Conservation (phyloP, 2,888 invertebrate genomes). For the Lasioglossum lativentre region DNA sequence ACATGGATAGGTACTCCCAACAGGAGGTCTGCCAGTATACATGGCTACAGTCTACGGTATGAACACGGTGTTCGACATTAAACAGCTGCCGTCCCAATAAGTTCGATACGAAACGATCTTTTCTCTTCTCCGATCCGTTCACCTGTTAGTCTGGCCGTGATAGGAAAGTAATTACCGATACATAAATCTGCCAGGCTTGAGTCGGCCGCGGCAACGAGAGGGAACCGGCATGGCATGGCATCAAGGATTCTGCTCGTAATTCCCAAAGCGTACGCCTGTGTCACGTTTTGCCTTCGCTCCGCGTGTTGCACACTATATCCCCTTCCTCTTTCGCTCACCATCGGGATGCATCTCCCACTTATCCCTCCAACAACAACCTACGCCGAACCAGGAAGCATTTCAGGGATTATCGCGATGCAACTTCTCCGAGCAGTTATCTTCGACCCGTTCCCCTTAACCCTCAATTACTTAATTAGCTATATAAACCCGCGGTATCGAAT, state of each 20-base stretch:
- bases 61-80: constrained; percentile 32
- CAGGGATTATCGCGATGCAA: constrained; percentile 60
- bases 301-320: background rate
- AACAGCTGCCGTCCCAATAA: constrained; percentile 41
- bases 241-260: constrained; percentile 56
- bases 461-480: constrained; percentile 69
- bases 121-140: constrained; percentile 25
- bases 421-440: constrained; percentile 52
- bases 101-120: constrained; percentile 56
- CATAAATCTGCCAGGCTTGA: constrained; percentile 60
- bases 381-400: constrained; percentile 62
- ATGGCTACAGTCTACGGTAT: constrained; percentile 23
- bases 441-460: constrained; percentile 55
- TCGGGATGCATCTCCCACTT: constrained; percentile 7
- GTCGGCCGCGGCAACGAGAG: constrained; percentile 15
- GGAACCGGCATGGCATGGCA: constrained; percentile 11
- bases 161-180: constrained; percentile 68
- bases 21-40: constrained; percentile 56
- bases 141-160: constrained; percentile 51
- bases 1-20: constrained; percentile 58
- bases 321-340: background rate
- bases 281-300: constrained; percentile 52
- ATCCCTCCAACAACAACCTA: constrained; percentile 7
- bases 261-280: constrained; percentile 48
- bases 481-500: constrained; percentile 43